These are phyloP conservation scores for Gobio gobio DNA, from an alignment of 2,113 vertebrate species.

Conservation along the genomic window DNA sequence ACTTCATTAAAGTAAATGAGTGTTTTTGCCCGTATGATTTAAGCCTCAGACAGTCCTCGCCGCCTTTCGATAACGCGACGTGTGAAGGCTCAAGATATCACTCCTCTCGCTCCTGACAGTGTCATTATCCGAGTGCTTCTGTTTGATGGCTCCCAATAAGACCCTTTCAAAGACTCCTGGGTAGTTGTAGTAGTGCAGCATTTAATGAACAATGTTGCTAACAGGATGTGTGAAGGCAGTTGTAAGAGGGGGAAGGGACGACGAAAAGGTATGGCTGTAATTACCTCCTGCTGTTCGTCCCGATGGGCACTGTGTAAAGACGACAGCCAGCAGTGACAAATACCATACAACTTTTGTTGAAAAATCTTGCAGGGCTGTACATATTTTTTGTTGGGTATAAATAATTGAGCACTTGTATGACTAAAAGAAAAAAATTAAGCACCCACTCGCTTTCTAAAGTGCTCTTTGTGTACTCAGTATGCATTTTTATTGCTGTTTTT, in stretches of 20 bases:
- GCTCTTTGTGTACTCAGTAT: constrained; percentile 41
- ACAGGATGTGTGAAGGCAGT: constrained; percentile 62
- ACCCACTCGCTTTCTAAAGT: constrained; percentile 39
- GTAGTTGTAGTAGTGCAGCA: constrained; percentile 76
- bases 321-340: constrained; percentile 53
- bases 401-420: constrained; percentile 56
- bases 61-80: constrained; percentile 16
- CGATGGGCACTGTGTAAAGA: constrained; percentile 55
- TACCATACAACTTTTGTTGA: constrained; percentile 48
- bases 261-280: constrained; percentile 62
- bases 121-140: constrained; percentile 82
- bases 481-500: constrained; percentile 19
- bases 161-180: constrained; percentile 79
- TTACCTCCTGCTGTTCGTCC: constrained; percentile 58
- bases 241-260: constrained; percentile 45
- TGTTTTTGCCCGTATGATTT: constrained; percentile 53
- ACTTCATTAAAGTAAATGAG: constrained; percentile 63
- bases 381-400: constrained; percentile 56
- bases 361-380: constrained; percentile 50
- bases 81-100: constrained; percentile 75
- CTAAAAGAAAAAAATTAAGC: constrained; percentile 35
- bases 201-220: constrained; percentile 73
- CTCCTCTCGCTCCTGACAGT: constrained; percentile 80
- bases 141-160: constrained; percentile 81
- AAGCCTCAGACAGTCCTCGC: constrained; percentile 50